phyloP scores from a whole-genome alignment of 1,140 invertebrate genomes.

The Apolygus lucorum region DNA sequence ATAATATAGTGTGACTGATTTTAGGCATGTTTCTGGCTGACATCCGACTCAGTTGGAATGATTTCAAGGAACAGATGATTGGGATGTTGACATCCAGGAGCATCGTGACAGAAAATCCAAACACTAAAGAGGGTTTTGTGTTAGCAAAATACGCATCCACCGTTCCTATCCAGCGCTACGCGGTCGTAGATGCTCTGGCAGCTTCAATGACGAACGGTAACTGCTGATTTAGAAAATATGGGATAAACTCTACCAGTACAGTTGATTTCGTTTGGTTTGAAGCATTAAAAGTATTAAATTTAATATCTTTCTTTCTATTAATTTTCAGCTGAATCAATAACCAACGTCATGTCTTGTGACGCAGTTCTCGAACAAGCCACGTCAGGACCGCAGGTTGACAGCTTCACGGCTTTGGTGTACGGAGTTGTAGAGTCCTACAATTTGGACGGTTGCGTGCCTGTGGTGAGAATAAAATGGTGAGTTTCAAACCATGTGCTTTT shows the following conservation, averaged over 20 bases:
- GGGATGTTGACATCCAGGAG: constrained; percentile 33
- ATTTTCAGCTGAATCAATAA: constrained; percentile 34
- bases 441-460: constrained; percentile 36
- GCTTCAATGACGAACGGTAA: constrained; percentile 37
- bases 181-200: constrained; percentile 32
- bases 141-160: constrained; percentile 36
- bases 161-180: constrained; percentile 28
- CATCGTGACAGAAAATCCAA: constrained; percentile 43
- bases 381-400: constrained; percentile 34
- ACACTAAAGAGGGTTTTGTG: constrained; percentile 36
- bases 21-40: constrained; percentile 42
- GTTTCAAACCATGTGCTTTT: too few relatives aligned
- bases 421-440: constrained; percentile 42
- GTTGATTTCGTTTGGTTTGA: too few relatives aligned
- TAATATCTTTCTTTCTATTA: too few relatives aligned
- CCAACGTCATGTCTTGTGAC: constrained; percentile 41
- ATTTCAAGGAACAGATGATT: constrained; percentile 40
- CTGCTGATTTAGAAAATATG: too few relatives aligned
- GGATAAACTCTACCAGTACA: too few relatives aligned
- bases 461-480: constrained; percentile 31
- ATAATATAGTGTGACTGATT: constrained; percentile 33
- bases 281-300: too few relatives aligned
- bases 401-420: constrained; percentile 41
- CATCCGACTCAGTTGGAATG: constrained; percentile 39
- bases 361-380: constrained; percentile 38